These are phyloP conservation scores for Odontocolon sp. DNA, from an alignment of 2,888 invertebrate species.

Conservation along the genomic window DNA sequence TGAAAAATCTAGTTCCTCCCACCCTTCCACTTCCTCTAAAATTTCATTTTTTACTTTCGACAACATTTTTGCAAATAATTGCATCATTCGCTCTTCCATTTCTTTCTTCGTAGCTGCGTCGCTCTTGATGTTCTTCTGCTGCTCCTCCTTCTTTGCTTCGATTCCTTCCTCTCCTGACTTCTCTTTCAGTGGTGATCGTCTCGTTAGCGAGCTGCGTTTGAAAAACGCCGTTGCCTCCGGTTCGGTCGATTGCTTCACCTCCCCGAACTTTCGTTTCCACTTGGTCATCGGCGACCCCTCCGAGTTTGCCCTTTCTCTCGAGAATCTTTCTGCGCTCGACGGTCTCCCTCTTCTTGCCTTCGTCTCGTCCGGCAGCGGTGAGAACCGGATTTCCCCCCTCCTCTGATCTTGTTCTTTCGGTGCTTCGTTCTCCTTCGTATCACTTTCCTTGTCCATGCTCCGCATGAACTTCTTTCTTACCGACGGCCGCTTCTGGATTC, in stretches of 20 bases:
- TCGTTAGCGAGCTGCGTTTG: not conserved
- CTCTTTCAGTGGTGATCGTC: not conserved
- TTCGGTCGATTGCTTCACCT: not conserved
- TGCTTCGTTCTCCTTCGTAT: not conserved
- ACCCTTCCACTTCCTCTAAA: conserved; percentile 34
- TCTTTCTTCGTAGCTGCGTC: not conserved
- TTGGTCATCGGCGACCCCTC: conserved; percentile 3
- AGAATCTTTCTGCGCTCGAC: not conserved
- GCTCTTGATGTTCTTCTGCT: not conserved
- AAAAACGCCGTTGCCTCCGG: not conserved
- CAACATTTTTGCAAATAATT: not conserved
- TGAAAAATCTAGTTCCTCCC: conserved; percentile 41
- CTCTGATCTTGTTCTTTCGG: conserved; percentile 35
- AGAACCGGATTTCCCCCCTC: not conserved
- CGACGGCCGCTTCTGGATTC: conserved; percentile 15
- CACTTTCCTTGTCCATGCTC: not conserved
- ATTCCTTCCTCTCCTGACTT: not conserved
- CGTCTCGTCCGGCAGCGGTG: not conserved
- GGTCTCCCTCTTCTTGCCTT: not conserved
- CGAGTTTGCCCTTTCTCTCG: not conserved
- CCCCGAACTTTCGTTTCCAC: not conserved
- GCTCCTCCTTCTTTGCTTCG: not conserved
- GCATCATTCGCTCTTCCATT: not conserved
- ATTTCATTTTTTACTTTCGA: conserved; percentile 31
- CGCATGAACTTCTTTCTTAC: not conserved